Percentiles rank a stretch among this genome's conserved stretches.
phyloP scores from a whole-genome alignment of 1,140 invertebrate genomes.

The Drosophila littoralis region DNA sequence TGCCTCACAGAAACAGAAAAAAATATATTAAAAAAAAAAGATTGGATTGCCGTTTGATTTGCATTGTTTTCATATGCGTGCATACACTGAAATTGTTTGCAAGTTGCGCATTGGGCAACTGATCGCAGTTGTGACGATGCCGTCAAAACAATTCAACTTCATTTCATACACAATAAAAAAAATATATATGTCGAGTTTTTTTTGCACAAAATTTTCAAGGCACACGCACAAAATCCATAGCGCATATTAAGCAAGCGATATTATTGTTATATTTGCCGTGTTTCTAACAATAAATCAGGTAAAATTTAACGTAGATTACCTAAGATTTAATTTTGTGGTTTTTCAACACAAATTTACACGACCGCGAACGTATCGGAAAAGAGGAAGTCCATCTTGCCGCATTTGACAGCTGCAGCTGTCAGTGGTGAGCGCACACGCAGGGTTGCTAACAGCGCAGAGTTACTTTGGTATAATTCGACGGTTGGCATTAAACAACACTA shows the following conservation, averaged over 20 bases:
- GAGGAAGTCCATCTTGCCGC: conserved; percentile 72
- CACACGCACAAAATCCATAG: conserved; percentile 54
- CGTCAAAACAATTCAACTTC: conserved; percentile 27
- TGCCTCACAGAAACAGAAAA: conserved; percentile 37
- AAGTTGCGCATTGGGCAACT: conserved; percentile 8
- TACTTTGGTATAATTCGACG: not conserved
- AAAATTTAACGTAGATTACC: conserved; percentile 73
- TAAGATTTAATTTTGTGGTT: conserved; percentile 81
- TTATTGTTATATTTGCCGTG: conserved; percentile 24
- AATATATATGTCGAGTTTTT: conserved; percentile 34
- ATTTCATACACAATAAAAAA: conserved; percentile 68
- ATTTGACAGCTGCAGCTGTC: conserved; percentile 69
- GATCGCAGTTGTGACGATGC: conserved; percentile 7
- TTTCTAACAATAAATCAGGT: conserved; percentile 44
- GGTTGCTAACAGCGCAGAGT: conserved; percentile 43
- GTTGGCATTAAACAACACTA: not conserved
- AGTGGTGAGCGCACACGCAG: conserved; percentile 35
- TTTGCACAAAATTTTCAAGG: conserved; percentile 55
- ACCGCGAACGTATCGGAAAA: conserved; percentile 84
- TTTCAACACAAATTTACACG: conserved; percentile 83
- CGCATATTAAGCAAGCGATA: conserved; percentile 12
- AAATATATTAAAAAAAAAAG: conserved; percentile 37
- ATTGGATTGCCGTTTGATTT: conserved; percentile 3
- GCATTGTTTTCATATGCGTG: conserved; percentile 23
- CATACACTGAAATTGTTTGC: conserved; percentile 23